These are phyloP conservation scores for Cryptotis parvus DNA, from an alignment of 2,113 vertebrate genomes.

Conservation along the genomic window DNA sequence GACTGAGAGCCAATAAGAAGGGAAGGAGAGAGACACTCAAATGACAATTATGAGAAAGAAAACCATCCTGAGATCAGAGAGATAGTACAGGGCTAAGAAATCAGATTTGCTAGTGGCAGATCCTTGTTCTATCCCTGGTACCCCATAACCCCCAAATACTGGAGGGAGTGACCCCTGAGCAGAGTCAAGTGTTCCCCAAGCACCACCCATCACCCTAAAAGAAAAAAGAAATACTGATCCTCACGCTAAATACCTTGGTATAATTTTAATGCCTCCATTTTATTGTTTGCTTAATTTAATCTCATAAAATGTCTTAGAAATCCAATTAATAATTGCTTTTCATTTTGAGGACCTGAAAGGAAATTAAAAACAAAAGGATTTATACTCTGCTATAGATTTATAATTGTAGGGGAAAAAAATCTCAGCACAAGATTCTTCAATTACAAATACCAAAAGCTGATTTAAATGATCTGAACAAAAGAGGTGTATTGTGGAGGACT, in stretches of 20 bases:
- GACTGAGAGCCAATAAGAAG: no score
- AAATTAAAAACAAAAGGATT: constrained; percentile 3
- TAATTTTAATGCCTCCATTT: constrained; percentile 4
- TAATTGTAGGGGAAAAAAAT: not conserved
- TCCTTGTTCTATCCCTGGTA: not conserved
- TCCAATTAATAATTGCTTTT: constrained; percentile 19
- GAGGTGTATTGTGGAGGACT: not conserved
- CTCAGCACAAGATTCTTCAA: not conserved
- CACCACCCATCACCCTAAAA: no score
- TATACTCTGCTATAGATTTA: not conserved
- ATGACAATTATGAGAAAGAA: no score
- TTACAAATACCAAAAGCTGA: constrained; percentile 13
- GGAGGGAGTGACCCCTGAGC: no score
- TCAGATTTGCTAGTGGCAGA: no score
- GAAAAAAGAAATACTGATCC: not conserved
- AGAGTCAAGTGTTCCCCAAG: no score
- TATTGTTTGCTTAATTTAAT: not conserved
- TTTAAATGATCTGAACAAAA: constrained; percentile 29
- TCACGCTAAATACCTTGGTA: not conserved
- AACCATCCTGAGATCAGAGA: no score
- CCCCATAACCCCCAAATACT: not conserved
- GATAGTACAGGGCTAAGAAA: no score
- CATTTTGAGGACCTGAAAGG: constrained; percentile 4
- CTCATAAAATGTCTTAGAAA: constrained; percentile 19
- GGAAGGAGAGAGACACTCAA: not conserved